Evolutionary conservation across 1,140 invertebrate genomes (phyloP), one percentile per base, ranked within the genome.

Genomic region (Drosophila jambulina): DNA sequence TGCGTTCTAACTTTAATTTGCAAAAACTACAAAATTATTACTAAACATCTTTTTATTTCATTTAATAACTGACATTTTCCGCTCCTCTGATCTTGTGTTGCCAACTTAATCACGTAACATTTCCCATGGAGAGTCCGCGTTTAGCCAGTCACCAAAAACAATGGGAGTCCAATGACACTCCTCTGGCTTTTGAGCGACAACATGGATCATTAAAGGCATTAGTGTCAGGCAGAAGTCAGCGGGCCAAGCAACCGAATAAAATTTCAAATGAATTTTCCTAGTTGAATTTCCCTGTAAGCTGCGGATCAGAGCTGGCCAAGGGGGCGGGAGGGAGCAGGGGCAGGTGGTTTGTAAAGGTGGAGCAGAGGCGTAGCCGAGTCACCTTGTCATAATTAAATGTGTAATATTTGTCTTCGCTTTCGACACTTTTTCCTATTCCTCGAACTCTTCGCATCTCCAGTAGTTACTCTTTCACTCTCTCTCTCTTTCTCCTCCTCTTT

Each of bases 301-400:
- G 69, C 1, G 46, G n/a, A 29, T 49, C 27, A 58, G 40, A 7
- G 40, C 8, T 4, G 40, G 9, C n/a, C 2, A 40, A 3, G 38
- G 38, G 17, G 17, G 0, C 8, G 23, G 19, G 25, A 10, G 25
- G 19, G 1, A 7, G n/a, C 43, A 21, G 23, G 43, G 23, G 25
- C 25, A 40, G 9, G 45, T 38, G 58, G 17, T 43, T 21, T 21
- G 51, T 61, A 58, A 46, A 46, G 49, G 43, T 19, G 25, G 6
- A 23, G 70, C 56, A 60, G 56, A 75, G 57, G 69, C 45, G 56
- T 45, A 40, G 48, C 62, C 23, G 10, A 63, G 56, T 61, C 74
- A 74, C 76, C 71, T 79, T 87, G 75, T 82, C 83, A 80, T 88
- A 87, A 87, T 87, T 88, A 87, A 87, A 87, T 84, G 77, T 88